A percentile compares a stretch with the other conserved stretches of the same genome.
These are phyloP conservation scores for Agonopterix heracliana DNA, from an alignment of 2,888 invertebrate species.

Conservation along the genomic window DNA sequence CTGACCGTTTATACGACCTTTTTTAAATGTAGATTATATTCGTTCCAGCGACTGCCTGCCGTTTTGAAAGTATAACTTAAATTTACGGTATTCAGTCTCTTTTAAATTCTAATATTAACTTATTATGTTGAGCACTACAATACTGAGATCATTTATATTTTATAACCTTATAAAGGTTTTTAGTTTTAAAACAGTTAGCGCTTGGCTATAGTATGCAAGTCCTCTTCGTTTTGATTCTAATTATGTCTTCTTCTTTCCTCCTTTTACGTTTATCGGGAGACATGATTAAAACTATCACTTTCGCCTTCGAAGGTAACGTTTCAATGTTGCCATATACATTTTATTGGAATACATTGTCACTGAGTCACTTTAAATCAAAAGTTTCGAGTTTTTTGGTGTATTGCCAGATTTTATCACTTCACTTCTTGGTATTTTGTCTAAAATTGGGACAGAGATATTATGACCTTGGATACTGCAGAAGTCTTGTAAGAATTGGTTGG, in stretches of 20 bases:
- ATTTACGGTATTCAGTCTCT: conserved; percentile 25
- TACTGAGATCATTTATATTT: conserved; percentile 50
- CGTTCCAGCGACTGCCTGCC: neutral
- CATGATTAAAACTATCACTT: conserved; percentile 59
- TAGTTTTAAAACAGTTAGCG: conserved; percentile 10
- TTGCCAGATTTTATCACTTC: conserved; percentile 24
- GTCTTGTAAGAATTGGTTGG: neutral
- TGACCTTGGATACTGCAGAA: conserved; percentile 21
- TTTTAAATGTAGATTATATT: conserved; percentile 10
- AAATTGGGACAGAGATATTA: conserved; percentile 17
- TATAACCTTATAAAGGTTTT: conserved; percentile 14
- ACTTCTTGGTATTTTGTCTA: conserved; percentile 17
- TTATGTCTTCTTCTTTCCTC: conserved; percentile 36
- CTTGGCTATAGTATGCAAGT: conserved; percentile 29
- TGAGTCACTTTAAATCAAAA: conserved; percentile 35
- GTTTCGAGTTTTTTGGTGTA: conserved; percentile 23
- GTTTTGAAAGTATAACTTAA: conserved; percentile 12
- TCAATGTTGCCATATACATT: conserved; percentile 25
- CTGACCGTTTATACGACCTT: conserved; percentile 4
- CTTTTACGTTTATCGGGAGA: conserved; percentile 65
- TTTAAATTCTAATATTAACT: conserved; percentile 13
- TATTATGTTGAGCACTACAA: conserved; percentile 53
- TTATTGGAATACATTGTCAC: conserved; percentile 37
- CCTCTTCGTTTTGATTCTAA: conserved; percentile 26
- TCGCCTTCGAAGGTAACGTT: conserved; percentile 15